These are phyloP conservation scores for Quadroppia sp. DNA, from an alignment of 2,888 invertebrate species.

Conservation along the genomic window DNA sequence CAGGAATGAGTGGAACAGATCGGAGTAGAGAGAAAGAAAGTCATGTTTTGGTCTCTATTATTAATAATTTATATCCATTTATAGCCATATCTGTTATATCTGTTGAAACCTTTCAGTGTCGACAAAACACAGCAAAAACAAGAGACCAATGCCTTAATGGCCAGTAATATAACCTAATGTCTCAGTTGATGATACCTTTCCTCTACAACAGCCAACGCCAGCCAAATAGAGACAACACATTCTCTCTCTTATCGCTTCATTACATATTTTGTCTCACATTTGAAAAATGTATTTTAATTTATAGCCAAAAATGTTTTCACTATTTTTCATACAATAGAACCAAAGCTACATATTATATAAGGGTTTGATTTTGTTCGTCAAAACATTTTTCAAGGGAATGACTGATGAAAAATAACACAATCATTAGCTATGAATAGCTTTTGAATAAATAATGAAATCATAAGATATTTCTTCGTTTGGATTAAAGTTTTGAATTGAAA, in stretches of 20 bases:
- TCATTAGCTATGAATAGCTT: background rate
- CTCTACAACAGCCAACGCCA: background rate
- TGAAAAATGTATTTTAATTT: too few species aligned
- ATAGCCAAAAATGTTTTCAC: too few species aligned
- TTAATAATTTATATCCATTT: slow-evolving; percentile 3
- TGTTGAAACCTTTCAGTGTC: background rate
- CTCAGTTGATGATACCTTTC: slow-evolving; percentile 18
- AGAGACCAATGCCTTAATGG: slow-evolving; percentile 16
- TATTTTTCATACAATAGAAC: background rate
- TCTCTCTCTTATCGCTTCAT: slow-evolving; percentile 26
- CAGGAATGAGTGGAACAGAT: background rate
- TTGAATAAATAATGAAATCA: background rate
- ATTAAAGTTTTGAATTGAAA: background rate
- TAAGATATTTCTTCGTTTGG: background rate
- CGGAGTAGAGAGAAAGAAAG: background rate
- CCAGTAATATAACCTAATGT: background rate
- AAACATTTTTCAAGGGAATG: too few species aligned
- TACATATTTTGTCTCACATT: slow-evolving; percentile 2
- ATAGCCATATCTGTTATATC: background rate
- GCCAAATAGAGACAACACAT: background rate
- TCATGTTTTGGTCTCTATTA: background rate
- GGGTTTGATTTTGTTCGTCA: background rate
- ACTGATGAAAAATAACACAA: too few species aligned
- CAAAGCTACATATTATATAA: background rate
- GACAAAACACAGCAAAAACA: background rate